phyloP scores from a whole-genome alignment of 2,888 invertebrate species.

The Fragum fragum region DNA sequence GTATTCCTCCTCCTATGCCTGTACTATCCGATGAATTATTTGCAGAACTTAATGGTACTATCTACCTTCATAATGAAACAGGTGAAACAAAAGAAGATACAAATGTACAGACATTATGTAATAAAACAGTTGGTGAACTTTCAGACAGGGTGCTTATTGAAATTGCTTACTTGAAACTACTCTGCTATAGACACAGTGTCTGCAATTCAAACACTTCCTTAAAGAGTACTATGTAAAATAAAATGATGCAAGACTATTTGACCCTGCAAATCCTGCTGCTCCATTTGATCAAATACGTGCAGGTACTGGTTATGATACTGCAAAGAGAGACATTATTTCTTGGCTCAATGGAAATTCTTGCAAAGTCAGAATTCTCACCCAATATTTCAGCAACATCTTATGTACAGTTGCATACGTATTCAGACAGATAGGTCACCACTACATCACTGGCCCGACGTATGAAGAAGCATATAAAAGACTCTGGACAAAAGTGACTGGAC shows the following conservation, averaged over 20 bases:
- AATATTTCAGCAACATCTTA: background rate
- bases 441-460: background rate
- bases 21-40: too few relatives aligned
- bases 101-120: background rate
- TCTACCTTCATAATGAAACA: too few relatives aligned
- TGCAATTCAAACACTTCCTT: too few relatives aligned
- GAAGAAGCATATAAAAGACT: background rate
- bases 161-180: background rate
- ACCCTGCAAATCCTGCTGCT: too few relatives aligned
- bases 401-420: background rate
- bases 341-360: too few relatives aligned
- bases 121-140: background rate
- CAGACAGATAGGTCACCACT: background rate
- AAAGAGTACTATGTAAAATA: background rate
- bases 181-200: background rate
- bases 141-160: background rate
- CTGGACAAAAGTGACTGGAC: background rate
- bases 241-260: background rate
- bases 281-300: too few relatives aligned
- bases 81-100: too few relatives aligned
- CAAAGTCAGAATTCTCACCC: too few relatives aligned
- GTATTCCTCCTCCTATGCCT: too few relatives aligned
- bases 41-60: too few relatives aligned
- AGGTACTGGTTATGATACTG: too few relatives aligned
- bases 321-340: too few relatives aligned